phyloP scores from a whole-genome alignment of 1,140 invertebrate genomes.

The Adelges cooleyi region DNA sequence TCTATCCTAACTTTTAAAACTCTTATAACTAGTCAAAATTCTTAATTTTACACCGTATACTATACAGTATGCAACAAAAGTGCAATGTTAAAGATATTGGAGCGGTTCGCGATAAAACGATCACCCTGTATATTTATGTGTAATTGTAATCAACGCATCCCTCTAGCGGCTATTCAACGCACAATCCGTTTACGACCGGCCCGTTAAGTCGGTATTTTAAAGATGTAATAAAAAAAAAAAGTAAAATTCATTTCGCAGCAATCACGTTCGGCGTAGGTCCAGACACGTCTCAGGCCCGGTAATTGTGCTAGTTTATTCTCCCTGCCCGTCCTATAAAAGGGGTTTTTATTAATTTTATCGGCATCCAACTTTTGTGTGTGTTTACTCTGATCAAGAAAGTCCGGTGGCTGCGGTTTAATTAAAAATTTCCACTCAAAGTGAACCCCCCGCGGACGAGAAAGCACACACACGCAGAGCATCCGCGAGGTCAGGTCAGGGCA shows the following conservation, averaged over 20 bases:
- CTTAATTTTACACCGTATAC: no score
- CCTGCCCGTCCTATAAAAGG: no score
- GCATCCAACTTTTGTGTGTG: not conserved
- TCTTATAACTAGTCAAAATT: no score
- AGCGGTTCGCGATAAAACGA: no score
- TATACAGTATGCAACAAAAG: no score
- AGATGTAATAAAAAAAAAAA: not conserved
- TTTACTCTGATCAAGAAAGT: not conserved
- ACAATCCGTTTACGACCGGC: not conserved
- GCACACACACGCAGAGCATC: no score
- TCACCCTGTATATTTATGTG: no score
- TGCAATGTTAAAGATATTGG: no score
- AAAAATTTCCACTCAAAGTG: not conserved
- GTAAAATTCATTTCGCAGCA: not conserved
- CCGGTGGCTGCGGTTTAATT: not conserved
- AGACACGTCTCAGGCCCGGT: not conserved
- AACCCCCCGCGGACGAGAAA: no score
- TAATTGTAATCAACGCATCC: not conserved
- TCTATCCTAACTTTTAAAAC: no score
- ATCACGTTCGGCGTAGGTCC: conserved; percentile 9
- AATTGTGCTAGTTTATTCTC: not conserved
- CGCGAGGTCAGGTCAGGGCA: no score
- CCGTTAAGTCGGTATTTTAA: conserved; percentile 8
- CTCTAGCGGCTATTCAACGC: not conserved
- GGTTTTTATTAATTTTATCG: conserved; percentile 28